A percentile compares a stretch with the other conserved stretches of the same genome.
phyloP scores from a whole-genome alignment of 2,797 vertebrate species.

The Lacerta bilineata region DNA sequence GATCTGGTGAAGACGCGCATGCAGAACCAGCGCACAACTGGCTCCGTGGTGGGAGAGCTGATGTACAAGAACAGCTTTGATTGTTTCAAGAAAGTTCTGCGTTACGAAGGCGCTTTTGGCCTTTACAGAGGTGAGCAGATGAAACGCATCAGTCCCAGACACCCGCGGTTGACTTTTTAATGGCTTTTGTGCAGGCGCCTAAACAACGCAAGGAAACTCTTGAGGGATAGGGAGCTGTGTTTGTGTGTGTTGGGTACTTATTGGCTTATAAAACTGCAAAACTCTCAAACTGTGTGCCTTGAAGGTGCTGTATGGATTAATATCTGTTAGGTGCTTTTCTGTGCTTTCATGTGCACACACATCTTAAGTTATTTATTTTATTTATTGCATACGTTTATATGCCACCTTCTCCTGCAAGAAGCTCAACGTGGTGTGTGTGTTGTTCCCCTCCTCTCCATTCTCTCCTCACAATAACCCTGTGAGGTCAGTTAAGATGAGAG shows the following conservation, averaged over 20 bases:
- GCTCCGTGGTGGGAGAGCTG: constrained; percentile 92
- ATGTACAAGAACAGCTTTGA: constrained; percentile 99
- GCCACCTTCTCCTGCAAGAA: too few species aligned
- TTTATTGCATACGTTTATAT: too few species aligned
- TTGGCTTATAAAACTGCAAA: neutral
- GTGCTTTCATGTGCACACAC: neutral
- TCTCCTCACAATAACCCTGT: neutral
- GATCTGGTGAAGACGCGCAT: constrained; percentile 98
- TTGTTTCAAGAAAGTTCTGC: constrained; percentile 95
- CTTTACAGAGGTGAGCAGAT: constrained; percentile 92
- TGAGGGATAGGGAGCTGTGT: neutral
- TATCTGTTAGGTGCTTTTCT: neutral
- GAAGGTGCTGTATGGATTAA: neutral
- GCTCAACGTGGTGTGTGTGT: too few species aligned
- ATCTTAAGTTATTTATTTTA: too few species aligned
- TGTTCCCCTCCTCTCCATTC: neutral
- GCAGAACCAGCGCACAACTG: constrained; percentile 94
- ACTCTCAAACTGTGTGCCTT: neutral
- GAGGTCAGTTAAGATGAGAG: too few species aligned
- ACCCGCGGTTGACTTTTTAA: constrained; percentile 1
- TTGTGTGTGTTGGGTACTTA: neutral
- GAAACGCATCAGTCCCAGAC: neutral
- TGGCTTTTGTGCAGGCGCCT: neutral
- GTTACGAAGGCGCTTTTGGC: constrained; percentile 94
- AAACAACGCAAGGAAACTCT: neutral